Base-by-base conservation (phyloP, 2,797 vertebrate species). In the Odontamblyopus rebecca region DNA sequence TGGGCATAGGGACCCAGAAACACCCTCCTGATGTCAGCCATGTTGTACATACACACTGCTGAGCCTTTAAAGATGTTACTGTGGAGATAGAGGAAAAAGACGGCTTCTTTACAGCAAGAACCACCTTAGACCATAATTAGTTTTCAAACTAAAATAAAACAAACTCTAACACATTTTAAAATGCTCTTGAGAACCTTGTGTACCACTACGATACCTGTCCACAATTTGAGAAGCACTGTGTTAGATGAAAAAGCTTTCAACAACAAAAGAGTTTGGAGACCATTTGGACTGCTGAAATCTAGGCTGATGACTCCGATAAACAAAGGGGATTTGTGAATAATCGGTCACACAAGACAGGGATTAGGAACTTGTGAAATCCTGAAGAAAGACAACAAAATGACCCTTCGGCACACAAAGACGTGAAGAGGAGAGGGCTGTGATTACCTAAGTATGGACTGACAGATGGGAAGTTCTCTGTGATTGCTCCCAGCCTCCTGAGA, bases 51-150 rank as follows among this genome's bases (percentile, higher is more conserved):
- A 7, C 98, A 99, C 76, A 99, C 96, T 0, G 98, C 98, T 1
- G 97, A 99, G 8, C 98, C 98, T 86, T 96, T 98, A 87, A 99
- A 99, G 86, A 99, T 97, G 88, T 99, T 99, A 85, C 98, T 99
- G 85, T 16, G 50, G 80, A 59, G 26, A 51, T 44, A 73, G 6
- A 69, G n/a, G 27, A 19, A 35, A 5, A 29, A 4, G 9, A 32
- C n/a, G 2, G 2, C 11, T 26, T 57, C 12, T 9, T 26, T 57
- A 38, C 6, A 5, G 3, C 18, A 18, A 61, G 2, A 32, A 35
- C 18, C 8, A 32, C 30, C 30, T 38, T 8, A 32, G 18, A 35
- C 61, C 5, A 35, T 38, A 38, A 23, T 38, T 8, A 6, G 5
- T 11, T 63, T 63, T 13, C n/a, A 4, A 44, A 54, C 29, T 48